Conservation (phyloP, 92 coral and sea anemone genomes). For the Bergia sp. region DNA sequence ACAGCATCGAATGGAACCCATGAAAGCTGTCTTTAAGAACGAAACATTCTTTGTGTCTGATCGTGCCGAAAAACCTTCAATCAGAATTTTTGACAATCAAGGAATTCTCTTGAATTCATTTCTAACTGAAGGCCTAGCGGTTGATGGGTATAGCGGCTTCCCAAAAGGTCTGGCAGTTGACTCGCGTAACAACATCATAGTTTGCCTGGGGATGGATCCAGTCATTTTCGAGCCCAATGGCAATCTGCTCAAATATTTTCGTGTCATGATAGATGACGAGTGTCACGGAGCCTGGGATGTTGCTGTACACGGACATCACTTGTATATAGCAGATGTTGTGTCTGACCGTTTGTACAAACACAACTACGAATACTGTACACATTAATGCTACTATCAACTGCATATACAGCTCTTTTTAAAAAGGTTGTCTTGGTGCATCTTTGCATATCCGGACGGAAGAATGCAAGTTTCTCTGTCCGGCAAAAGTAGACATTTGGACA, state of each 20-base stretch:
- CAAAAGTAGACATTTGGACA: no score
- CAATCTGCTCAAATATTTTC: slow-evolving; percentile 16
- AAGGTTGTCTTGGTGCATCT: no score
- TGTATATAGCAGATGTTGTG: slow-evolving; percentile 26
- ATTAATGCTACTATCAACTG: background rate
- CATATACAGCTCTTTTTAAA: background rate
- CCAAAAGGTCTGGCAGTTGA: slow-evolving; percentile 26
- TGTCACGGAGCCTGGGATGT: slow-evolving; percentile 28
- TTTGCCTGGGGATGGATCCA: slow-evolving; percentile 6
- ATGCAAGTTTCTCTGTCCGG: no score
- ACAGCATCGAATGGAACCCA: slow-evolving; percentile 21
- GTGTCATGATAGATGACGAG: slow-evolving; percentile 27
- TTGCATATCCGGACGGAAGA: no score
- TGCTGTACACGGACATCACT: slow-evolving; percentile 17
- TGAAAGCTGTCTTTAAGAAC: slow-evolving; percentile 28
- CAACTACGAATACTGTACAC: slow-evolving; percentile 21
- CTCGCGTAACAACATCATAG: slow-evolving; percentile 20
- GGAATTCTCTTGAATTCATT: slow-evolving; percentile 15
- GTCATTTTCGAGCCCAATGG: slow-evolving; percentile 24
- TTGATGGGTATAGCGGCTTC: slow-evolving; percentile 23
- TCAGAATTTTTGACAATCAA: slow-evolving; percentile 28
- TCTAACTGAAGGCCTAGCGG: slow-evolving; percentile 17
- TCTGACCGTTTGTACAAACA: slow-evolving; percentile 26
- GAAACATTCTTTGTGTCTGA: slow-evolving; percentile 23
- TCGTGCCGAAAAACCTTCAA: slow-evolving; percentile 20